phyloP scores from a whole-genome alignment of 23 tunicate species.

The Trididemnum clinides region DNA sequence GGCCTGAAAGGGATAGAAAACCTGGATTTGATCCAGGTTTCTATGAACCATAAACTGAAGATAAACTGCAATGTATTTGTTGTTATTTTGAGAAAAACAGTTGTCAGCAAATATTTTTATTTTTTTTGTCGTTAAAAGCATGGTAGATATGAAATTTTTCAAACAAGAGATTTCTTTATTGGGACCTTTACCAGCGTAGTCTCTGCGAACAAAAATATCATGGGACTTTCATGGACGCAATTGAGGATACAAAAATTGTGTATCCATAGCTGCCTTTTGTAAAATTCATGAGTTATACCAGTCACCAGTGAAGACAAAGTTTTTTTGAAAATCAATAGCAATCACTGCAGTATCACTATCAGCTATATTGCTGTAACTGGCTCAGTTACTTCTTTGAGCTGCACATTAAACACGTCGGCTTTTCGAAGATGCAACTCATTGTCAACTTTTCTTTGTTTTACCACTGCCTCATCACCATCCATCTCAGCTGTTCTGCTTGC shows the following conservation, averaged over 20 bases:
- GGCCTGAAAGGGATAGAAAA: no score
- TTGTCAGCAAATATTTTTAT: constrained; percentile 27
- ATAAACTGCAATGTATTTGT: background rate
- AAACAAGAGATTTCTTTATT: background rate
- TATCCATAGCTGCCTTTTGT: background rate
- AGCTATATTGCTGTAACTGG: background rate
- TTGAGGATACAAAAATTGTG: constrained; percentile 19
- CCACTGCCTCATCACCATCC: background rate
- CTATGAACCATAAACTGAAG: no score
- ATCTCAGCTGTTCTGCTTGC: background rate
- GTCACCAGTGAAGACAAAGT: background rate
- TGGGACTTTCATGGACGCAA: background rate
- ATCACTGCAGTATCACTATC: constrained; percentile 10
- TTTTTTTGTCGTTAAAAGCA: background rate
- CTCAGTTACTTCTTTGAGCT: background rate
- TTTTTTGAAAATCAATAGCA: constrained; percentile 22
- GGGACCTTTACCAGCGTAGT: constrained; percentile 25
- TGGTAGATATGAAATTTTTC: background rate
- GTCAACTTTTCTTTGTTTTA: background rate
- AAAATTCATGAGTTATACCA: background rate
- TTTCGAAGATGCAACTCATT: constrained; percentile 12
- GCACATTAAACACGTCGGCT: constrained; percentile 6
- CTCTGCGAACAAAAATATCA: no score
- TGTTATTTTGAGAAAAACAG: constrained; percentile 30
- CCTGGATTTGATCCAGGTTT: no score